A percentile compares a stretch with the other conserved stretches of the same genome.
These are phyloP conservation scores for Australoheros scitulus DNA, from an alignment of 2,113 vertebrate genomes.

Conservation along the genomic window DNA sequence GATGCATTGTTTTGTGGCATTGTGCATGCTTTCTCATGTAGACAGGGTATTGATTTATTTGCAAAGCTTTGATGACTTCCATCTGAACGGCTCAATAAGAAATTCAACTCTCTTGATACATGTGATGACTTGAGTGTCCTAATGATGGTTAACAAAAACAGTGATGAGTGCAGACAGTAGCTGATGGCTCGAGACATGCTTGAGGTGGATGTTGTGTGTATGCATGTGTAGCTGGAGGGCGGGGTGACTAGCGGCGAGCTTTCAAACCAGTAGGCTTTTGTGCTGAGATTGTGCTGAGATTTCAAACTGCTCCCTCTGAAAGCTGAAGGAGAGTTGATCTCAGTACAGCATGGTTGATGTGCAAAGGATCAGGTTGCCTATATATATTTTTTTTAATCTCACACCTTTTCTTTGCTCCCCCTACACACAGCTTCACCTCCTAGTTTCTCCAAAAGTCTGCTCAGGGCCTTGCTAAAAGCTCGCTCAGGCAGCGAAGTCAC, in stretches of 20 bases:
- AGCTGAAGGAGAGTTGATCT: slow-evolving; percentile 1
- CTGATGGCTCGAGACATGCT: slow-evolving; percentile 10
- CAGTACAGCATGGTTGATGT: slow-evolving; percentile 25
- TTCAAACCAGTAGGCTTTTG: background rate
- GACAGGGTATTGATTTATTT: slow-evolving; percentile 72
- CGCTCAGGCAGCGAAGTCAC: slow-evolving; percentile 88
- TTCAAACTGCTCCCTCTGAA: background rate
- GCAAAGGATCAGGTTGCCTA: slow-evolving; percentile 9
- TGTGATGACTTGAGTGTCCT: slow-evolving; percentile 41
- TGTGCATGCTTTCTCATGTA: slow-evolving; percentile 63
- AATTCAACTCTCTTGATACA: slow-evolving; percentile 52
- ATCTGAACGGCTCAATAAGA: slow-evolving; percentile 54
- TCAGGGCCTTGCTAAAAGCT: slow-evolving; percentile 87
- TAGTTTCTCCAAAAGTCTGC: slow-evolving; percentile 88
- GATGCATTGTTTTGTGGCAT: slow-evolving; percentile 55
- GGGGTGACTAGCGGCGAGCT: background rate
- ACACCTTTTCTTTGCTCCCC: slow-evolving; percentile 23
- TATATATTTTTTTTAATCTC: slow-evolving; percentile 29
- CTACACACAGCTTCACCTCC: slow-evolving; percentile 87
- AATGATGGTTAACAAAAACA: slow-evolving; percentile 50
- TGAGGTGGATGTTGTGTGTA: background rate
- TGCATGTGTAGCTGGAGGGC: background rate
- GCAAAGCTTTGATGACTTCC: slow-evolving; percentile 64
- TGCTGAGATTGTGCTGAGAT: background rate
- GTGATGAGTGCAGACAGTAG: slow-evolving; percentile 27